Evolutionary conservation across 2,113 vertebrate species (phyloP), one percentile per base, ranked within the genome.

Genomic region (Chroicocephalus ridibundus): DNA sequence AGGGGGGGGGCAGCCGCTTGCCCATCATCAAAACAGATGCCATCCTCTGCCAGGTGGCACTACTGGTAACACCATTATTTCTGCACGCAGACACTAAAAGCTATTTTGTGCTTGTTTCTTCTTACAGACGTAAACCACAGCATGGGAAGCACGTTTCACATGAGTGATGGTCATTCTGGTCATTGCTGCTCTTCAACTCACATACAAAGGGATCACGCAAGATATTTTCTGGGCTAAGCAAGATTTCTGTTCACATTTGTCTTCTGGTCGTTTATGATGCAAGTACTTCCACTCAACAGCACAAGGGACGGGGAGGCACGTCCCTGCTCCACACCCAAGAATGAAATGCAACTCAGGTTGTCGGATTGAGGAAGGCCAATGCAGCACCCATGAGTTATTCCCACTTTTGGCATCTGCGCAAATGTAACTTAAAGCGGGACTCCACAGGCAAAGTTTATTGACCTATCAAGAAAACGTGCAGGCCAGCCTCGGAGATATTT

Each of bases 151-250:
- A 3, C 2, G 26, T 69, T 91, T 58, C 72, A 75, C 36, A 34
- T 58, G 34, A 74, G 34, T 11, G 34, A 66, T 68, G 86, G 61
- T 11, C 32, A 4, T 42, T 71, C 47, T 71, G 70, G 18, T 55
- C 46, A 14, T 12, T 6, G 13, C 38, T 79, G 52, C 70, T 76
- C 64, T 36, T 84, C 46, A 4, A 0, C 15, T 79, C 85, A 15
- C 0, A 0, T 20, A 8, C 32, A 47, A 17, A 57, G 36, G 21
- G 47, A 58, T 58, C 60, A 60, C 1, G 0, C 5, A 9, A 86
- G 36, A 31, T 11, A 58, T 75, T 75, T 42, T 4, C 49, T 29
- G n/a, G 47, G 26, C 74, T 75, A 55, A 78, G 69, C 29, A 46
- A 10, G 40, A 15, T 0, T 78, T 74, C 9, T 72, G n/a, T 58